Base-by-base conservation (phyloP, 2,888 invertebrate genomes). In the Halocaridina rubra region DNA sequence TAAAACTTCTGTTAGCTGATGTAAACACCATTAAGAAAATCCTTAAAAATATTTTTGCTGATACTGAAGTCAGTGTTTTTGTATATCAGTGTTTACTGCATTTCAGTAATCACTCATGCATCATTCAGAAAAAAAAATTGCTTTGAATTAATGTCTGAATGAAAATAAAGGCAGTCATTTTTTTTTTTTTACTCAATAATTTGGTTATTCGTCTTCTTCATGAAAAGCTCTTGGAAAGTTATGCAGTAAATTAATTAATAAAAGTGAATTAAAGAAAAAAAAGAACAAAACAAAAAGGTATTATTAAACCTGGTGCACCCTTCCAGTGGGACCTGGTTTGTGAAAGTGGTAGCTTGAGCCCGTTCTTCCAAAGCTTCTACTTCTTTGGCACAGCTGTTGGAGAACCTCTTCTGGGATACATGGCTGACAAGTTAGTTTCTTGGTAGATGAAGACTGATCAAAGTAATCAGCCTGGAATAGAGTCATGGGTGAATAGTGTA, bases 301-400 rank as follows among this genome's bases (percentile, higher is more conserved):
- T 69, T 69, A 27, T 19, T 33, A 8, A 32, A 61, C 53, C 8
- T 24, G 46, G 24, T 75, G 7, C 74, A 78, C 88, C 88, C 86
- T 92, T 91, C 67, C 91, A 96, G 96, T 96, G 96, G 95, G 93
- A 95, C 90, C 91, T 96, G 82, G 95, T 96, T 4, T 96, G 96
- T 90, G 93, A 94, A 76, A 92, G 93, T 79, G 94, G 79, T 27
- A 29, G 81, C 24, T 39, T 81, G n/a, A 86, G 77, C 29, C 86
- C 86, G 24, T 86, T 86, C 79, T 86, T 86, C 86, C 81, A 81
- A 27, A 86, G 86, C 61, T 86, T 81, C 75, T 86, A 86, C 69
- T 86, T 78, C 81, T 81, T 86, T 27, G 86, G 86, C 8, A 79
- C 79, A 0, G 81, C 86, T 19, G 74, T 86, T 2, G 86, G 81